phyloP scores from a whole-genome alignment of 2,888 invertebrate species.

The Cylindroiulus punctatus region DNA sequence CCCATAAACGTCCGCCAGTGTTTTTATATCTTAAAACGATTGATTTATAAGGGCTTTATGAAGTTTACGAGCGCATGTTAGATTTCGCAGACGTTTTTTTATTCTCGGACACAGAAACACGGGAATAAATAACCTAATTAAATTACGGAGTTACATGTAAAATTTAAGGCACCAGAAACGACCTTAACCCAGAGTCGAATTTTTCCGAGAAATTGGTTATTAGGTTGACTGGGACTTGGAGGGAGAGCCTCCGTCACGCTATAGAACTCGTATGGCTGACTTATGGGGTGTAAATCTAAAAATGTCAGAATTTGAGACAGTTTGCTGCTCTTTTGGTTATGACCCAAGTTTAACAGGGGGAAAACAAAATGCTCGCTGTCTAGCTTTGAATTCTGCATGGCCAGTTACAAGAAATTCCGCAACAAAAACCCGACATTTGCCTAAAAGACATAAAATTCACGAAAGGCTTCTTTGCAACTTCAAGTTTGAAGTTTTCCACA shows the following conservation, averaged over 20 bases:
- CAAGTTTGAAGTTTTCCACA: too few species aligned
- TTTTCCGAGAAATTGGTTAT: neutral
- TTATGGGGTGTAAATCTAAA: too few species aligned
- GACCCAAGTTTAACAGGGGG: neutral
- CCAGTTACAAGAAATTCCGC: neutral
- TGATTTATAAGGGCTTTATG: slow-evolving; percentile 29
- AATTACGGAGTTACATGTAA: too few species aligned
- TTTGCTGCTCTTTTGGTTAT: neutral
- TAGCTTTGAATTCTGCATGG: neutral
- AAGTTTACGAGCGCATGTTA: neutral
- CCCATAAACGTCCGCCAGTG: slow-evolving; percentile 16
- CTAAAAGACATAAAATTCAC: too few species aligned
- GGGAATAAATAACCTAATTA: slow-evolving; percentile 22
- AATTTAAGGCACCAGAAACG: neutral
- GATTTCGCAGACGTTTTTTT: neutral
- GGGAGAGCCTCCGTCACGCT: neutral
- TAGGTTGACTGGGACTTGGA: neutral
- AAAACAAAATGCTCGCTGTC: neutral
- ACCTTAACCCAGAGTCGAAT: neutral
- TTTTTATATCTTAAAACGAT: slow-evolving; percentile 23
- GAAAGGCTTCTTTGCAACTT: too few species aligned
- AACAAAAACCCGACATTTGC: neutral
- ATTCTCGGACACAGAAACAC: neutral
- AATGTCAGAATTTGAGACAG: neutral
- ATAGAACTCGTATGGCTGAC: neutral